Percentiles rank a stretch among this genome's conserved stretches.
phyloP scores from a whole-genome alignment of 2,113 vertebrate species.

The Eleginops maclovinus region DNA sequence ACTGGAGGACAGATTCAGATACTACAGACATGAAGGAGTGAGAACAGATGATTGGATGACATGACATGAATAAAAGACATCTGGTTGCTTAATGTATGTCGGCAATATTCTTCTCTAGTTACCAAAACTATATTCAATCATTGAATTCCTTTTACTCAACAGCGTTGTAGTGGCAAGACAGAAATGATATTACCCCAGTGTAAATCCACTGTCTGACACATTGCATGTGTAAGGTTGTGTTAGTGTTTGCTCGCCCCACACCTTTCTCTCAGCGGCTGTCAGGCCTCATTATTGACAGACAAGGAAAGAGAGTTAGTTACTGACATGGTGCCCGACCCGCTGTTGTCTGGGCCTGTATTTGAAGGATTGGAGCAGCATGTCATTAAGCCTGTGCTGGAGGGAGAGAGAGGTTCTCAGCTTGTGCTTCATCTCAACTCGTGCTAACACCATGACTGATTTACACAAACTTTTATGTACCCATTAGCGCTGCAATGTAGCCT shows the following conservation, averaged over 20 bases:
- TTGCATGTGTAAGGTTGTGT: neutral
- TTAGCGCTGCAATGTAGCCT: slow-evolving; percentile 46
- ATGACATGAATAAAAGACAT: slow-evolving; percentile 21
- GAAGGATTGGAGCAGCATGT: slow-evolving; percentile 52
- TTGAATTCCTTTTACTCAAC: neutral
- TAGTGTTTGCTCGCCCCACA: neutral
- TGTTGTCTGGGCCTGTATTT: slow-evolving; percentile 48
- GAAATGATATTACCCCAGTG: neutral
- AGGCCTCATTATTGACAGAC: slow-evolving; percentile 62
- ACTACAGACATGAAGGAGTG: neutral
- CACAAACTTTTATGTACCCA: slow-evolving; percentile 65
- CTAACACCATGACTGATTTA: slow-evolving; percentile 56
- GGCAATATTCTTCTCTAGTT: neutral
- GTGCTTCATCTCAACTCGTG: slow-evolving; percentile 18
- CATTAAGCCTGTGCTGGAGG: slow-evolving; percentile 59
- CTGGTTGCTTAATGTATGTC: neutral
- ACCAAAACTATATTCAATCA: neutral
- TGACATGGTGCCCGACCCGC: slow-evolving; percentile 36
- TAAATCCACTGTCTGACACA: neutral
- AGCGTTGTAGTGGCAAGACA: neutral
- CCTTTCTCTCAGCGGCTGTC: slow-evolving; percentile 46
- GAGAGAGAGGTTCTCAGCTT: slow-evolving; percentile 2
- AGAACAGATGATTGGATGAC: neutral
- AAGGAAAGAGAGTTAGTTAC: slow-evolving; percentile 44
- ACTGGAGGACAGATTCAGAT: slow-evolving; percentile 39